Base-by-base conservation (phyloP, 1,140 invertebrate genomes). In the Hydropsyche tenuis region DNA sequence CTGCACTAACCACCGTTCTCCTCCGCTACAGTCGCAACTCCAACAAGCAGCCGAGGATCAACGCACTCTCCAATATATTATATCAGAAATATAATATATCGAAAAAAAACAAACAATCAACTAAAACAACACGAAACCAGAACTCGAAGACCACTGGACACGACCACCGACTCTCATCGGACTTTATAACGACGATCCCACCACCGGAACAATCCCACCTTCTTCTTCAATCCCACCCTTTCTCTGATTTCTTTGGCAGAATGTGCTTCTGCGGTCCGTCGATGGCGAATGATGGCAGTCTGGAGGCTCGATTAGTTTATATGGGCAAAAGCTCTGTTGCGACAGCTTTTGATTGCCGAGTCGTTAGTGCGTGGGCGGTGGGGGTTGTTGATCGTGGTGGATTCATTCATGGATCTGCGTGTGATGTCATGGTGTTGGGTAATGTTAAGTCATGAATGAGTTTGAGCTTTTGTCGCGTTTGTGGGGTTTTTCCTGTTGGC, bases 161-260 rank as follows among this genome's bases (percentile, higher is more conserved):
- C 30, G 30, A 11, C 45, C 14, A 23, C 62, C 30, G 43, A 18
- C 46, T 69, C 65, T 64, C 62, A 56, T 66, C 65, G 69, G 63
- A 74, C 51, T 77, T 77, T 77, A 77, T 77, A 74, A 48, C 68
- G 42, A 63, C 65, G 22, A 64, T 62, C 63, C 63, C 63, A 66
- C 63, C 63, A 66, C 30, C 14, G 25, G n/a, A n/a, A n/a, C n/a
- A 22, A 22, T 45, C 25, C 3, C 30, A 9, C 30, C n/a, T n/a
- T n/a, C n/a, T n/a, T n/a, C 45, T 46, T 53, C 20, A 6, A 18
- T 20, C 48, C 16, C 48, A 53, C 48, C 48, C 48, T 53, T 16
- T 53, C 12, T 48, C 4, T 53, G 48, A 7, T 42, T 27, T 63
- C n/a, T n/a, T n/a, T n/a, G n/a, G n/a, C n/a, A n/a, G n/a, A n/a